phyloP scores from a whole-genome alignment of 2,888 invertebrate species.

The Carterocephalus palaemon region DNA sequence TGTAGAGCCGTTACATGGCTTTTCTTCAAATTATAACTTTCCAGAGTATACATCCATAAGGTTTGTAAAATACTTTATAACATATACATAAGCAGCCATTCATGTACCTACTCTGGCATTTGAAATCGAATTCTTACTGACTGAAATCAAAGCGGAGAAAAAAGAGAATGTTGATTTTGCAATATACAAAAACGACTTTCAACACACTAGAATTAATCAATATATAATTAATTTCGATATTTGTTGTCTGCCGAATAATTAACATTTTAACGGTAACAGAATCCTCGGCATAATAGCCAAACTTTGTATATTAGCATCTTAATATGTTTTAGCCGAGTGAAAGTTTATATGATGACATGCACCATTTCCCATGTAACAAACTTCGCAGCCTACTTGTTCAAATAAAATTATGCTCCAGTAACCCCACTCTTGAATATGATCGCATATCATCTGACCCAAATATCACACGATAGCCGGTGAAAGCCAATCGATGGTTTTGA shows the following conservation, averaged over 20 bases:
- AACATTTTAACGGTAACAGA: conserved; percentile 8
- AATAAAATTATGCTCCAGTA: conserved; percentile 68
- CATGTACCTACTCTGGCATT: no score
- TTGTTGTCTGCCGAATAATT: conserved; percentile 8
- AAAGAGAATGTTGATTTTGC: no score
- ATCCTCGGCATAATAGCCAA: conserved; percentile 2
- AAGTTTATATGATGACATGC: conserved; percentile 56
- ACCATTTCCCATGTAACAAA: conserved; percentile 57
- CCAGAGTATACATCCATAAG: no score
- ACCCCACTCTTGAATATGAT: conserved; percentile 58
- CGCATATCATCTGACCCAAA: conserved; percentile 68
- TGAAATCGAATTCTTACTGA: no score
- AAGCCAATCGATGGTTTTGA: conserved; percentile 47
- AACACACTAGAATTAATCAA: background rate
- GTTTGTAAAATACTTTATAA: no score
- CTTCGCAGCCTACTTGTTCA: conserved; percentile 69
- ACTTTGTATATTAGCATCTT: conserved; percentile 17
- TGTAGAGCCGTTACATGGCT: conserved; percentile 41
- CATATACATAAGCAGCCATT: no score
- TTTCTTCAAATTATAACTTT: conserved; percentile 5
- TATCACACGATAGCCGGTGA: conserved; percentile 57
- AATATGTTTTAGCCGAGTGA: conserved; percentile 42
- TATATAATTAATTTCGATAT: background rate
- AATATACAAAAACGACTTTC: no score
- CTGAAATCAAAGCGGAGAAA: no score